Base-by-base conservation (phyloP, 2,113 vertebrate species). In the Crotalus helleri region DNA sequence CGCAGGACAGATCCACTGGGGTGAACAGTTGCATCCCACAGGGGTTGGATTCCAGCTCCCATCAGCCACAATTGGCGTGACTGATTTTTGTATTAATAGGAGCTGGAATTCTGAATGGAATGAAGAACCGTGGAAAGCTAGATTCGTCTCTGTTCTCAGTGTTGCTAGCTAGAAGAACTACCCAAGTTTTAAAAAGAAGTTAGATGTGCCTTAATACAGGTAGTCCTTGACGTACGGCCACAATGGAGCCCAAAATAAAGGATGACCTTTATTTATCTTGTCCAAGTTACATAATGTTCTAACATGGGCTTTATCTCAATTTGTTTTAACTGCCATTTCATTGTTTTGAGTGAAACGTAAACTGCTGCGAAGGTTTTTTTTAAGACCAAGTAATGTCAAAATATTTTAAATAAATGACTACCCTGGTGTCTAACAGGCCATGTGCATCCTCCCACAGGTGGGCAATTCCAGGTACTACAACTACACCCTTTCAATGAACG, bases 381-480 rank as follows among this genome's bases (percentile, higher is more conserved):
- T 3, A 81, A 74, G 13, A 39, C 15, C 33, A 21, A 39, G 69
- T 33, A 3, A 33, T 81, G 17, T 33, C 21, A 81, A 21, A 81
- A 81, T 8, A 81, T 19, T 39, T 81, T 81, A 21, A 69, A 69
- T 17, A 69, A 39, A 81, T 19, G 39, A 29, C 3, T 2, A 8
- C n/a, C 15, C 69, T 1, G 13, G 23, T 2, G 85, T 13, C 49
- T 44, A 44, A 58, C 5, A 49, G 81, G 39, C 39, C 69, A 3
- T n/a, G 21, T 64, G 13, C 21, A 0, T 55, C 12, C 53, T 29
- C 33, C 8, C n/a, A 15, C 55, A 98, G 98, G 98, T 98, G 93
- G 98, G 97, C 92, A 98, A 98, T 96, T 98, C 98, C 4, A 98
- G 98, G 91, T 98, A 98, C 92, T 98, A 98, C 94, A 98, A 98